phyloP scores from a whole-genome alignment of 2,113 vertebrate genomes.

The Microcebus ravelobensis region DNA sequence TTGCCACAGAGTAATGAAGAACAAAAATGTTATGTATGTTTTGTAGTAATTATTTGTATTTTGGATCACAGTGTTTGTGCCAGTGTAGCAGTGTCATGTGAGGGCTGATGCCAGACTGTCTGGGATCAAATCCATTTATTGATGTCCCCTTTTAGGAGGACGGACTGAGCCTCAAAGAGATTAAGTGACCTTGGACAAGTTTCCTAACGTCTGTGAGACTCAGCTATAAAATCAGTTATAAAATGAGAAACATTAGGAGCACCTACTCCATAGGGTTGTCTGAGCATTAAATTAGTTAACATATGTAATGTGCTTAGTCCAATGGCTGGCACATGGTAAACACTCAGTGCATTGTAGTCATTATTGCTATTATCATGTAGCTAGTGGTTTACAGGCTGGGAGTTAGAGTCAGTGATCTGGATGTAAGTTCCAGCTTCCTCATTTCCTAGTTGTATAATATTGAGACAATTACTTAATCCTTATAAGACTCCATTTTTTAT shows the following conservation, averaged over 20 bases:
- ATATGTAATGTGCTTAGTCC: background rate
- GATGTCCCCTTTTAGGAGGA: background rate
- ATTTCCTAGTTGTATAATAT: background rate
- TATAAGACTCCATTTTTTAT: background rate
- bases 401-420: background rate
- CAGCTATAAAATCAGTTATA: background rate
- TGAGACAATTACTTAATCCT: background rate
- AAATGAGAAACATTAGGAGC: background rate
- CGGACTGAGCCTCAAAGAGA: background rate
- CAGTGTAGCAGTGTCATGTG: background rate
- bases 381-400: background rate
- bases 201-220: background rate
- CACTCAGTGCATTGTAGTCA: background rate
- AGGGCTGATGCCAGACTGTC: background rate
- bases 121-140: background rate
- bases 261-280: background rate
- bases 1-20: background rate
- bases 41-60: background rate
- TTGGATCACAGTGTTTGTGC: background rate
- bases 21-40: background rate
- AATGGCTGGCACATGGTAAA: fast-evolving
- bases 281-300: background rate
- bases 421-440: background rate
- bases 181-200: background rate
- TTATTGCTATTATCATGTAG: background rate